A percentile compares a stretch with the other conserved stretches of the same genome.
These are phyloP conservation scores for Gavia stellata DNA, from an alignment of 2,113 vertebrate species.

Conservation along the genomic window DNA sequence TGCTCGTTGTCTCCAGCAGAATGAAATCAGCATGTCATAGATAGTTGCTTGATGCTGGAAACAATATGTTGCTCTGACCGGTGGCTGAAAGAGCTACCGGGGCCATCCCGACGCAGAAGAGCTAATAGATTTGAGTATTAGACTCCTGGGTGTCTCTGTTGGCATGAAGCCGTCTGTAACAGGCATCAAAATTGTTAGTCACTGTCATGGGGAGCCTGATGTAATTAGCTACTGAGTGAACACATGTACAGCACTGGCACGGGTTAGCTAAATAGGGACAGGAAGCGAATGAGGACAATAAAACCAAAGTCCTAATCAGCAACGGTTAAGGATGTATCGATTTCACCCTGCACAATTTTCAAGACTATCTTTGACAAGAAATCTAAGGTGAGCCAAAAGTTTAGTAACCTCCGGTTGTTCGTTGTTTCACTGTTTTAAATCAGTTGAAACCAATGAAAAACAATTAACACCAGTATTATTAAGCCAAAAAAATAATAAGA, in stretches of 20 bases:
- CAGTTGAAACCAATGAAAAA: not conserved
- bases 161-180: not conserved
- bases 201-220: not conserved
- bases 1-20: not conserved
- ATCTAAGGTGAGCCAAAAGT: not conserved
- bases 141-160: not conserved
- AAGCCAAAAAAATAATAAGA: not conserved
- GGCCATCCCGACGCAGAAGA: not conserved
- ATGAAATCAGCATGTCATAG: not conserved
- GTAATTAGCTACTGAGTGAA: not conserved
- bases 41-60: not conserved
- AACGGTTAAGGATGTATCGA: rapidly evolving
- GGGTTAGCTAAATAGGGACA: not conserved
- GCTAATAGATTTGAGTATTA: not conserved
- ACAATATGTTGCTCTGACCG: not conserved
- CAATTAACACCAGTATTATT: not conserved
- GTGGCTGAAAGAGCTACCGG: not conserved
- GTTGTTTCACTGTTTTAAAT: not conserved
- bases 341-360: not conserved
- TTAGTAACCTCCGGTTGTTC: not conserved
- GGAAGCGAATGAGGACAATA: not conserved
- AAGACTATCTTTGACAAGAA: not conserved
- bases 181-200: not conserved
- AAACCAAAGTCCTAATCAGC: not conserved
- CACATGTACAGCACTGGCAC: not conserved